Evolutionary conservation across 2,888 invertebrate species (phyloP), one percentile per base, ranked within the genome.

Genomic region (Pyrocoelia pectoralis): DNA sequence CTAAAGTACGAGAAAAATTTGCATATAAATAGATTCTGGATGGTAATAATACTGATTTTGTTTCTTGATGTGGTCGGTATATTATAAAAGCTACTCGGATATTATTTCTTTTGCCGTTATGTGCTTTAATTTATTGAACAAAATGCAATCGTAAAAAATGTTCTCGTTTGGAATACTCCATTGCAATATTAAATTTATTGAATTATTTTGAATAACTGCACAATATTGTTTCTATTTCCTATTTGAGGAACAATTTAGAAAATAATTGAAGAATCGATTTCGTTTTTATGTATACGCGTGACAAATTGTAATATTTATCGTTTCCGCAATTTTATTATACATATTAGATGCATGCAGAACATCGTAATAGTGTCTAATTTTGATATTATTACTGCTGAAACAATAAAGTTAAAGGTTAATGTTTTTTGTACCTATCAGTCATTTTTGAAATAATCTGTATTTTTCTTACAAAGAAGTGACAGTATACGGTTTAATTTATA

Each of bases 11-110:
- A 52, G 48, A 49, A 53, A 46, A 67, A 70, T 70, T 70, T 70
- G 60, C 70, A 70, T 70, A 66, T 66, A 70, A 68, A 70, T 69
- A 69, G 70, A 68, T 66, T 69, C 66, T 50, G 65, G 64, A 69
- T 68, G 68, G 65, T 70, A 70, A 70, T 70, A 68, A 68, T 59
- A 66, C 64, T 61, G 66, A 66, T 68, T 70, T 69, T 68, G 66
- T 68, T 68, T 67, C 61, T 70, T 67, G 67, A 67, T 67, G 64
- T 60, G 55, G 68, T 58, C 56, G 59, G 62, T 62, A 66, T 65
- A 64, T 70, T 66, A 70, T 68, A 65, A 69, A 66, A 54, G 60
- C 51, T 18, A 54, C 55, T 59, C 33, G 19, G 48, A 59, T 60
- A 64, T 60, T 64, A 64, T 64, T 59, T 60, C 56, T 56, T 56